These are phyloP conservation scores for Limnodromus scolopaceus DNA, from an alignment of 2,797 vertebrate species.

Conservation along the genomic window DNA sequence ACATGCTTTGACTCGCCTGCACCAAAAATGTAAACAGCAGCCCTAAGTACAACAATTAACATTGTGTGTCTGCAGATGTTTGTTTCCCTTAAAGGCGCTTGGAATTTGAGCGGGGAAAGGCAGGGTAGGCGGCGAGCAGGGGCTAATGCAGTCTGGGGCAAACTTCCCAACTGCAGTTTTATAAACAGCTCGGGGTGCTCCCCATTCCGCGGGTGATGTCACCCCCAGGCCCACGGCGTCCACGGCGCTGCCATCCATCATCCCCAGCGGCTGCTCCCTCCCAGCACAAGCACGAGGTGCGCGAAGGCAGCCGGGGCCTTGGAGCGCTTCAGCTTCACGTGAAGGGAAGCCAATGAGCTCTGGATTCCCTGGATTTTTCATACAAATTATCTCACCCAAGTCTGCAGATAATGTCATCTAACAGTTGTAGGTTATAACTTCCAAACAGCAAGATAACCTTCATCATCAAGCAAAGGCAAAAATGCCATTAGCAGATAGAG, in stretches of 20 bases:
- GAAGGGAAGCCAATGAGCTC: conserved; percentile 13
- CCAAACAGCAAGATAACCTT: conserved; percentile 73
- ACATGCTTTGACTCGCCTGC: conserved; percentile 65
- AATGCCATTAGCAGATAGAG: conserved; percentile 70
- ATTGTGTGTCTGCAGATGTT: conserved; percentile 65
- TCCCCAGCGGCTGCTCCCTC: conserved; percentile 60
- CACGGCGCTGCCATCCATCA: conserved; percentile 53
- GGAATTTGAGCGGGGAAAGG: conserved; percentile 57
- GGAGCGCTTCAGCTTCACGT: neutral
- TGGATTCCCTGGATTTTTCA: conserved; percentile 59
- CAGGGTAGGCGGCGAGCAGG: neutral
- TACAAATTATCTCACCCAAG: conserved; percentile 57
- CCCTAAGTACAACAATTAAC: conserved; percentile 70
- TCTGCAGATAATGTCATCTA: conserved; percentile 68
- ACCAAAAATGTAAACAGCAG: conserved; percentile 72
- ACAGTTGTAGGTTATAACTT: conserved; percentile 59
- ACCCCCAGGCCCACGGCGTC: conserved; percentile 15
- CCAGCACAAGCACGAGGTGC: neutral
- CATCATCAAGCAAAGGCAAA: conserved; percentile 61
- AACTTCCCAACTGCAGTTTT: conserved; percentile 37
- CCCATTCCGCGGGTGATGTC: conserved; percentile 61
- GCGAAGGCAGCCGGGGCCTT: neutral
- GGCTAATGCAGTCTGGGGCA: conserved; percentile 28
- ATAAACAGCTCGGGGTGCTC: conserved; percentile 64
- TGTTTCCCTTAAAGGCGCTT: conserved; percentile 68